Conservation (phyloP, 1,140 invertebrate genomes). For the Pissodes strobi region DNA sequence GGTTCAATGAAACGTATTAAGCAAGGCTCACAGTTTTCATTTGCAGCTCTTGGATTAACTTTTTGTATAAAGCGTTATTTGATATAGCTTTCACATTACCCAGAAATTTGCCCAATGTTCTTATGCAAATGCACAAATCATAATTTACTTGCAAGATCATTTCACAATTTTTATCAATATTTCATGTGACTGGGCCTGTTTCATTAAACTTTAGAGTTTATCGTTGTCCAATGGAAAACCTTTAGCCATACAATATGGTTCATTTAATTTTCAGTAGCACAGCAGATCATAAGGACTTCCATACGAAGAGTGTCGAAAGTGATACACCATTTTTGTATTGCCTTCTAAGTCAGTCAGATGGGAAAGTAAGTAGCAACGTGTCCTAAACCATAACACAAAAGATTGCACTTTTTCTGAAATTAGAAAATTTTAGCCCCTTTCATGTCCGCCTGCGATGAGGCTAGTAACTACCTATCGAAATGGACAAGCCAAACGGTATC, state of each 20-base stretch:
- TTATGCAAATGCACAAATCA: too few species aligned
- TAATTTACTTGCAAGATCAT: too few species aligned
- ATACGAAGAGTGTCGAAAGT: constrained; percentile 72
- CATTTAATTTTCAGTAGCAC: constrained; percentile 73
- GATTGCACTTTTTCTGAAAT: too few species aligned
- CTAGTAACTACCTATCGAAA: constrained; percentile 68
- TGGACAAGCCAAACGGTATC: constrained; percentile 69
- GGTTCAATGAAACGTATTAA: too few species aligned
- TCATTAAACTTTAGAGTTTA: too few species aligned
- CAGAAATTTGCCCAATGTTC: too few species aligned
- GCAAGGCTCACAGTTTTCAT: too few species aligned
- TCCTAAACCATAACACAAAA: too few species aligned
- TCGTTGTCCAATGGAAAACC: not conserved
- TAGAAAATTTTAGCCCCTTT: constrained; percentile 75
- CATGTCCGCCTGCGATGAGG: constrained; percentile 87
- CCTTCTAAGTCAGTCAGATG: constrained; percentile 76
- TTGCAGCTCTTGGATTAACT: too few species aligned
- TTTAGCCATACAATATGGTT: too few species aligned
- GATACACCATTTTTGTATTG: constrained; percentile 84
- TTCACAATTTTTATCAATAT: too few species aligned
- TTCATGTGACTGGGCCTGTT: too few species aligned
- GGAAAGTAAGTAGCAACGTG: constrained; percentile 64
- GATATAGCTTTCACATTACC: not conserved
- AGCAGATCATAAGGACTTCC: constrained; percentile 91
- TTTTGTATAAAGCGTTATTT: not conserved